These are phyloP conservation scores for Oxycera nigricornis DNA, from an alignment of 2,888 invertebrate genomes.

Conservation along the genomic window DNA sequence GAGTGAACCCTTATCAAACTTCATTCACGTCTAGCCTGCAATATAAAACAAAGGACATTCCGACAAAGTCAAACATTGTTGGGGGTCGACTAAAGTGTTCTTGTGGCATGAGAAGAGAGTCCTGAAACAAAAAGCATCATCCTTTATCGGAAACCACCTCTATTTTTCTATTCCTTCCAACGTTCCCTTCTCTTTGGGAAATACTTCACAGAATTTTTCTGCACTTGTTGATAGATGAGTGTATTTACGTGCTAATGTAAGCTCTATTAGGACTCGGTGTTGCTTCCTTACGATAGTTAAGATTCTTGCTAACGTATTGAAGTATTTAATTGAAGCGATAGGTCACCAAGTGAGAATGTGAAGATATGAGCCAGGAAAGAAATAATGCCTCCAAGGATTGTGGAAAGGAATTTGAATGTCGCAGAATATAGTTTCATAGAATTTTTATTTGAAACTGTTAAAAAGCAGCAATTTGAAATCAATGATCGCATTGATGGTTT, in stretches of 20 bases:
- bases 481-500: too few relatives aligned
- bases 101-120: constrained; percentile 6
- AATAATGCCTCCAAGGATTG: too few relatives aligned
- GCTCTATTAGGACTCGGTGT: not conserved
- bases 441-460: too few relatives aligned
- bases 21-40: constrained; percentile 18
- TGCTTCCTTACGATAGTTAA: not conserved
- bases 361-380: too few relatives aligned
- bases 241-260: not conserved
- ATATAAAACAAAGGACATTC: constrained; percentile 35
- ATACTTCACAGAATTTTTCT: not conserved
- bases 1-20: constrained; percentile 31
- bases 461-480: too few relatives aligned
- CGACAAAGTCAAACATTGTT: not conserved
- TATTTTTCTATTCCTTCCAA: not conserved
- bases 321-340: too few relatives aligned
- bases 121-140: constrained; percentile 10
- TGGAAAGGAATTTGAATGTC: too few relatives aligned
- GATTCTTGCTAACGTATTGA: too few relatives aligned
- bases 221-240: constrained; percentile 29
- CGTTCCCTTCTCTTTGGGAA: not conserved
- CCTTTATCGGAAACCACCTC: not conserved
- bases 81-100: constrained; percentile 24
- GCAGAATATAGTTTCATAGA: too few relatives aligned
- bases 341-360: too few relatives aligned